Evolutionary conservation across 2,888 invertebrate species (phyloP).

Genomic region (Ypsolopha sequella): DNA sequence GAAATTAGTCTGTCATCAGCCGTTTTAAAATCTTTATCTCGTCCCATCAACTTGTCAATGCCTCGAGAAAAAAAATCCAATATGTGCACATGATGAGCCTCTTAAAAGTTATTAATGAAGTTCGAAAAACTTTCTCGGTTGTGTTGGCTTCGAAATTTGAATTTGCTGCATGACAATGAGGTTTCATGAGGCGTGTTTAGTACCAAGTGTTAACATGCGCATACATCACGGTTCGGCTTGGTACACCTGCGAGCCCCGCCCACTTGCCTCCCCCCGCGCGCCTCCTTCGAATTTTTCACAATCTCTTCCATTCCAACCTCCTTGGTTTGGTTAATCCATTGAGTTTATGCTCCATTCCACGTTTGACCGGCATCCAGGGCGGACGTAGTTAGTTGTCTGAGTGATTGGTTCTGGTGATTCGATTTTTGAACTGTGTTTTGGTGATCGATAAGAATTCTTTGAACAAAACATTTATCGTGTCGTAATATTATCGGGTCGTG

Average conservation of each 20-base stretch:
- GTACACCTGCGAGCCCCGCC: conserved; percentile 62
- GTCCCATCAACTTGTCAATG: not conserved
- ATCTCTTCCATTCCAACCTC: not conserved
- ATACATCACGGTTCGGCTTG: conserved; percentile 57
- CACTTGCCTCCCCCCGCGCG: conserved; percentile 17
- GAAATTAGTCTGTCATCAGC: conserved; percentile 42
- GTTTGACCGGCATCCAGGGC: conserved; percentile 37
- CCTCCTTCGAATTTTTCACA: conserved; percentile 8
- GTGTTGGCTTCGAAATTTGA: not conserved
- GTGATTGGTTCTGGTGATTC: conserved; percentile 27
- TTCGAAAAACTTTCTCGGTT: too few species aligned
- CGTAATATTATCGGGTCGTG: too few species aligned
- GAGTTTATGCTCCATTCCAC: conserved; percentile 36
- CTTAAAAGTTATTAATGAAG: too few species aligned
- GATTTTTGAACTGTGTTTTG: conserved; percentile 21
- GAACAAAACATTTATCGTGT: too few species aligned
- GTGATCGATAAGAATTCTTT: not conserved
- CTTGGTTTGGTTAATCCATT: not conserved
- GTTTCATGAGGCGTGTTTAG: conserved; percentile 38
- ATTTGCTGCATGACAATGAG: conserved; percentile 47
- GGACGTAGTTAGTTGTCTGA: conserved; percentile 26
- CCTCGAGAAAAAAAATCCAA: not conserved
- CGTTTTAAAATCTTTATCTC: conserved; percentile 27
- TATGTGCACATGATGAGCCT: too few species aligned
- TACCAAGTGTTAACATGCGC: conserved; percentile 57